phyloP scores from a whole-genome alignment of 1,140 invertebrate species.

The Lanistes nyassanus region DNA sequence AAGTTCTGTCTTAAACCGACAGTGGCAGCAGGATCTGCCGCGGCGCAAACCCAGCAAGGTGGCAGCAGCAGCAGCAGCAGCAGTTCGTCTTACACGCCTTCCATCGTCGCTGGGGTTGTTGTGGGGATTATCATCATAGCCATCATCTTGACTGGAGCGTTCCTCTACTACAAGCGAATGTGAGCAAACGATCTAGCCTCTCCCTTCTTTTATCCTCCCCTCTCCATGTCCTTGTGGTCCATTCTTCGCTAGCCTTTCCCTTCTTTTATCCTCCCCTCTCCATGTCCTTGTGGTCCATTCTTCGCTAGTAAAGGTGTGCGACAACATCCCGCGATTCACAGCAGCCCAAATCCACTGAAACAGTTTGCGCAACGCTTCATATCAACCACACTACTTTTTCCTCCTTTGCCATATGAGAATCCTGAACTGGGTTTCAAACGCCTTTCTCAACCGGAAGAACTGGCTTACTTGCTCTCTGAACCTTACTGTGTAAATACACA shows the following conservation, averaged over 20 bases:
- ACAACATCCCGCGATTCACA: too few species aligned
- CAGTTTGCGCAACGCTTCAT: too few species aligned
- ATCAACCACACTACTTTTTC: too few species aligned
- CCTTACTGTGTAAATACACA: too few species aligned
- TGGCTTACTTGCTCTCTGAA: too few species aligned
- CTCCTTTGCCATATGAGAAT: too few species aligned
- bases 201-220: neutral
- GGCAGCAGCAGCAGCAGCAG: conserved; percentile 2
- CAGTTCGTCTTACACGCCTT: neutral
- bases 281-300: neutral
- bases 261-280: neutral
- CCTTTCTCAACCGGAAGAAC: too few species aligned
- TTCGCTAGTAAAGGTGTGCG: too few species aligned
- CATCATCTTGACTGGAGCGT: conserved; percentile 13
- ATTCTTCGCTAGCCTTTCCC: neutral
- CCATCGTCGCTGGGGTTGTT: conserved; percentile 17
- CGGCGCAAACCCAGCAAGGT: neutral
- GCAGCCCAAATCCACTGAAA: too few species aligned
- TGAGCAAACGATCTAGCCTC: neutral
- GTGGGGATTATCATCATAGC: conserved; percentile 10
- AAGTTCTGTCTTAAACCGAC: too few species aligned
- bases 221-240: neutral
- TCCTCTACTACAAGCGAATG: conserved; percentile 22
- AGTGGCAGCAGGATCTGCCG: neutral
- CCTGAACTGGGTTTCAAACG: too few species aligned